These are phyloP conservation scores for Caloenas nicobarica DNA, from an alignment of 2,113 vertebrate genomes.

Conservation along the genomic window DNA sequence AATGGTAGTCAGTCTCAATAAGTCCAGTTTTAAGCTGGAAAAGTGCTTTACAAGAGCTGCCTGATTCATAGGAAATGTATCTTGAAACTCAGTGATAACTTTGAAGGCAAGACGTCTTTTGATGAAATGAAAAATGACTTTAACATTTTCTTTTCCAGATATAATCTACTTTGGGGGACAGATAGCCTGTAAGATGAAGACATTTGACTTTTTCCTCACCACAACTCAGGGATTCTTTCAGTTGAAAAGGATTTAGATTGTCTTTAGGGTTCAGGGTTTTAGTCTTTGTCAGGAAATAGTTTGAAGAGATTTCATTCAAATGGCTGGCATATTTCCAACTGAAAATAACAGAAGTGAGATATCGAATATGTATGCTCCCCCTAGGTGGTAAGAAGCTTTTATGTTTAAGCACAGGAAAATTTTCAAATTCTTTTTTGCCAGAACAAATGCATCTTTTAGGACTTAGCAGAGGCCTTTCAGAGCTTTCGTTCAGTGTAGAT, in stretches of 20 bases:
- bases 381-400: neutral
- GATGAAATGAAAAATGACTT: neutral
- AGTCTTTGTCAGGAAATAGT: neutral
- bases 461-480: neutral
- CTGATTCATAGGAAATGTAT: neutral
- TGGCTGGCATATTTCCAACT: neutral
- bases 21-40: neutral
- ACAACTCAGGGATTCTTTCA: neutral
- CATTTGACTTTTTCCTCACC: neutral
- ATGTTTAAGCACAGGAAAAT: neutral
- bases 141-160: neutral
- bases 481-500: neutral
- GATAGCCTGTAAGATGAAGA: neutral
- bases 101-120: neutral
- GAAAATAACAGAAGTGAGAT: neutral
- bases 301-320: neutral
- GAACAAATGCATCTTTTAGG: neutral
- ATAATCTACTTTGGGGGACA: neutral
- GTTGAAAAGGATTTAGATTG: neutral
- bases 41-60: neutral
- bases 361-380: neutral
- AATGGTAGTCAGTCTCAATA: neutral
- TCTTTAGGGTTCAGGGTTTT: neutral
- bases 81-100: neutral
- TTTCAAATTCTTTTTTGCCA: neutral